Base-by-base conservation (phyloP, 2,113 vertebrate genomes). In the Tupaia tana region DNA sequence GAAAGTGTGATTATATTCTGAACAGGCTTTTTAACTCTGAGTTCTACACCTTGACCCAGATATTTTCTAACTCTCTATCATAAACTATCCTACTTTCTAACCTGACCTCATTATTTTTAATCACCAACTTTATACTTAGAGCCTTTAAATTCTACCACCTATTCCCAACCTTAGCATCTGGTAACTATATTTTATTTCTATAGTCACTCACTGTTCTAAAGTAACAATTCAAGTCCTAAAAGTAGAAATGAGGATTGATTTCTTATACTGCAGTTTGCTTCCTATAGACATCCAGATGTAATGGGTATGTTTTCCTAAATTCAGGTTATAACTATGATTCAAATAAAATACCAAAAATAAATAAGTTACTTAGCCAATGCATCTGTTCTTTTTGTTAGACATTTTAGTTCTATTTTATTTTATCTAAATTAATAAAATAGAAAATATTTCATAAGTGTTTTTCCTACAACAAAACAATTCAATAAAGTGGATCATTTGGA, bases 281-380 rank as follows among this genome's bases (percentile, higher is more conserved):
- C 27, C 67, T 95, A 71, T n/a, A 16, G 82, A 91, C 64, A 74
- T 86, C 3, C n/a, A 90, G 34, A 8, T 78, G 7, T 34, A 73
- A n/a, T 61, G 11, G 71, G 8, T 66, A 78, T 71, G 16, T 90
- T 90, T 89, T 91, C 64, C 81, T 86, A 79, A 74, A 64, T 83
- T 89, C 74, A 91, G 61, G 91, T 78, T 87, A 67, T 85, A 90
- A 93, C 78, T 81, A 91, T 87, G 59, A 89, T 66, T 82, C 29
- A 95, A 78, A 73, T 83, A 84, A 89, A 92, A 89, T 79, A 90
- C 31, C 80, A 92, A 84, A 64, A 94, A 2, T 19, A 92, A 92
- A 81, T 91, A 83, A 43, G 43, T 96, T 89, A 73, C 56, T 58
- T 91, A 92, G 56, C 16, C 16, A 95, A 88, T 16, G 7, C 59